phyloP scores from a whole-genome alignment of 2,113 vertebrate genomes.

The Rhabdornis inornatus region DNA sequence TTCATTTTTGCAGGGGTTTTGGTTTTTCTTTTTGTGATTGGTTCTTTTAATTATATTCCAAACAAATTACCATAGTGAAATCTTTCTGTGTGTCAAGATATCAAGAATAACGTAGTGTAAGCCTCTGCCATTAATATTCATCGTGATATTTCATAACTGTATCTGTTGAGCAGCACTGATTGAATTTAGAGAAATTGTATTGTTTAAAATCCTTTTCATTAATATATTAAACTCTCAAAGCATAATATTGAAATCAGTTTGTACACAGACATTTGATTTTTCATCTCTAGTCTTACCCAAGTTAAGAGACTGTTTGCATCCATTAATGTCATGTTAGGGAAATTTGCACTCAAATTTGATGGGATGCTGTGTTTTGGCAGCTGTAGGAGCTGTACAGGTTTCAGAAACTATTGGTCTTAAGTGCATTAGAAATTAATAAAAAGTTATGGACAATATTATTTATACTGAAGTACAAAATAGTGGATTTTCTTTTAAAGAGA shows the following conservation, averaged over 20 bases:
- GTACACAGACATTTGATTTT: background rate
- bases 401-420: background rate
- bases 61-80: background rate
- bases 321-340: background rate
- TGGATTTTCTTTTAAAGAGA: background rate
- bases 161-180: slow-evolving; percentile 1
- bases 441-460: background rate
- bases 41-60: background rate
- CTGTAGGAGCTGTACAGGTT: background rate
- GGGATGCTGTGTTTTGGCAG: background rate
- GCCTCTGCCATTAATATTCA: background rate
- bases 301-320: background rate
- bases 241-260: background rate
- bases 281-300: background rate
- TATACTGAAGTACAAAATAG: background rate
- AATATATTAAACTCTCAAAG: background rate
- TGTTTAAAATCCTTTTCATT: slow-evolving; percentile 30
- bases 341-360: background rate
- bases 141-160: background rate
- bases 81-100: background rate
- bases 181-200: slow-evolving; percentile 28
- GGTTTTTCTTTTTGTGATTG: background rate
- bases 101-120: background rate
- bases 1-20: background rate
- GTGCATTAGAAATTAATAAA: background rate